These are phyloP conservation scores for Xylocopa sonorina DNA, from an alignment of 1,140 invertebrate species.

Conservation along the genomic window DNA sequence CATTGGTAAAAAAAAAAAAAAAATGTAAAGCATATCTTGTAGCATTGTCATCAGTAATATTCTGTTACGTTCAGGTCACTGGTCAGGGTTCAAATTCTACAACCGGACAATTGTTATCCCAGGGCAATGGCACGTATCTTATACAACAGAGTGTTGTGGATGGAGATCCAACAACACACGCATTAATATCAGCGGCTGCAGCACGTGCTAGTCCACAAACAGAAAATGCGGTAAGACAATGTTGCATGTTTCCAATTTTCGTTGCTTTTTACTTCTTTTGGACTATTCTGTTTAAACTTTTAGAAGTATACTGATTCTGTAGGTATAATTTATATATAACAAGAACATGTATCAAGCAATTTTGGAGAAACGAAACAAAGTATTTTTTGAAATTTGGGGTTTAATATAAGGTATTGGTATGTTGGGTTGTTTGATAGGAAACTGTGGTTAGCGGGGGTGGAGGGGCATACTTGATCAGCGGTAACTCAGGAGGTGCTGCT, in stretches of 20 bases:
- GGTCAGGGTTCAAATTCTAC: slow-evolving; percentile 82
- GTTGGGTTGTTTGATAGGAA: slow-evolving; percentile 80
- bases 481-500: slow-evolving; percentile 83
- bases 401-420: slow-evolving; percentile 81
- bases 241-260: slow-evolving; percentile 36
- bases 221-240: slow-evolving; percentile 82
- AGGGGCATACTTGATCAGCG: slow-evolving; percentile 86
- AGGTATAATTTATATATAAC: not conserved
- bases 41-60: not conserved
- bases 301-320: slow-evolving; percentile 22
- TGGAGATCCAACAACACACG: slow-evolving; percentile 82
- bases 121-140: slow-evolving; percentile 84
- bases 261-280: slow-evolving; percentile 6
- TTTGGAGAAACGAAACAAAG: not conserved
- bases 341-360: not conserved
- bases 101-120: slow-evolving; percentile 82
- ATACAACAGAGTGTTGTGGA: slow-evolving; percentile 87
- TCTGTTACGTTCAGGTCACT: slow-evolving; percentile 71
- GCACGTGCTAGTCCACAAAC: slow-evolving; percentile 89
- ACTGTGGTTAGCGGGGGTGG: slow-evolving; percentile 83
- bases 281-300: not conserved
- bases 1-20: too few species aligned
- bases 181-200: slow-evolving; percentile 83
- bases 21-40: not conserved
- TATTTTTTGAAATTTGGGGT: slow-evolving; percentile 55